Base-by-base conservation (phyloP, 2,113 vertebrate genomes). In the Pimephales promelas region DNA sequence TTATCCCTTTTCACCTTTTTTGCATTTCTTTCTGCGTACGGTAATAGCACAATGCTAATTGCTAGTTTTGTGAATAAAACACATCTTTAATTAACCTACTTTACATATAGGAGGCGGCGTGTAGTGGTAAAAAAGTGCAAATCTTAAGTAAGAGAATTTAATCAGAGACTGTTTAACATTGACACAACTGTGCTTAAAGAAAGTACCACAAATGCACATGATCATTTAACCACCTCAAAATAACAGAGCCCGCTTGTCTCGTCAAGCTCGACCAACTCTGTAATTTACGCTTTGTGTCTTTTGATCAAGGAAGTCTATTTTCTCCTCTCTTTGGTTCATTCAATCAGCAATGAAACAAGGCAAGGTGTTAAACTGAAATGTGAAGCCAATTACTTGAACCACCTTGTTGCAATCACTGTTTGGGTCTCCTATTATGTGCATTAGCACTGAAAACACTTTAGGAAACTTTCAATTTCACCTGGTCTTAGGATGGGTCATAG, bases 261-360 rank as follows among this genome's bases (percentile, higher is more conserved):
- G 40, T 72, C 74, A 83, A 31, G 64, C 52, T 72, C 43, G n/a
- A 74, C 64, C 31, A 54, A 79, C 54, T 79, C 34, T 62, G 73
- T 82, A 83, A 74, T 66, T 86, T 79, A 73, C 81, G 20, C 74
- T 83, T 79, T 83, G 75, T 86, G 45, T 22, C 61, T 71, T 45
- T 56, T 52, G 22, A 84, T 86, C 82, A 83, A 62, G 66, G 34
- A 71, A 80, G 22, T 22, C 52, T 73, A 20, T 62, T 83, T 74
- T 83, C 16, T 52, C 31, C 80, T 68, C 8, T 45, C 28, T 81
- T 57, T 40, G 78, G 28, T 77, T 61, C 61, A 81, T 81, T 87
- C 54, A 81, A 47, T 82, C 82, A 84, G 78, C 49, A 31, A n/a
- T 70, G 70, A 80, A 52, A 73, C 75, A 56, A 85, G 45, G 81